Evolutionary conservation across 2,888 invertebrate species (phyloP).

Genomic region (Tanytarsus gracilentus): DNA sequence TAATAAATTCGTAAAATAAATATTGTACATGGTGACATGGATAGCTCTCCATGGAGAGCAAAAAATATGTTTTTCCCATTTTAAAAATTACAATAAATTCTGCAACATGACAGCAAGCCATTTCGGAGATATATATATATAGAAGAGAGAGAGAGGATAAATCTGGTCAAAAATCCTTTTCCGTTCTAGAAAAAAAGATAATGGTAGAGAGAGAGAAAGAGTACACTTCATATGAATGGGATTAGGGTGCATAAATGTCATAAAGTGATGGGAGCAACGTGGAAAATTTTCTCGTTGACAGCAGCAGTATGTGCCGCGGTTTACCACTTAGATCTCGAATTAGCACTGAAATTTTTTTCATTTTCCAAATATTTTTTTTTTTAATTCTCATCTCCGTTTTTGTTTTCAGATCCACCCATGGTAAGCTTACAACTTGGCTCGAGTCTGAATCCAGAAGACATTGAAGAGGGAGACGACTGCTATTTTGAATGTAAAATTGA

Average conservation of each 20-base stretch:
- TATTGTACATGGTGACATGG: neutral
- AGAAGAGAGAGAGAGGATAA: conserved; percentile 2
- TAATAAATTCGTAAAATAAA: conserved; percentile 19
- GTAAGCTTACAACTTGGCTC: conserved; percentile 60
- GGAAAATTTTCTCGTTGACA: no score
- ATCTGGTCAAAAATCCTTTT: conserved; percentile 21
- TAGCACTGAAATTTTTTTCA: neutral
- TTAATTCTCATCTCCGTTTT: neutral
- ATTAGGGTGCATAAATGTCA: no score
- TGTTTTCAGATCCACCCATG: conserved; percentile 48
- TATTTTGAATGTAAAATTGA: conserved; percentile 72
- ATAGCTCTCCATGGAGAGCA: neutral
- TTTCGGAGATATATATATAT: neutral
- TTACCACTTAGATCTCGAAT: no score
- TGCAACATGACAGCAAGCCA: conserved; percentile 1
- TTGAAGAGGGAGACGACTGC: conserved; percentile 71
- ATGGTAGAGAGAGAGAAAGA: neutral
- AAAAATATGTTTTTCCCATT: neutral
- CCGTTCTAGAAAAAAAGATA: neutral
- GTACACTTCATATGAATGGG: no score
- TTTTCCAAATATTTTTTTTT: neutral
- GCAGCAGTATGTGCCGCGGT: no score
- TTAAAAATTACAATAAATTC: conserved; percentile 1
- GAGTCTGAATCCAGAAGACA: conserved; percentile 67
- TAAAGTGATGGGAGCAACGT: no score